Base-by-base conservation (phyloP, 2,888 invertebrate genomes). In the Scaptomyza polygonia region DNA sequence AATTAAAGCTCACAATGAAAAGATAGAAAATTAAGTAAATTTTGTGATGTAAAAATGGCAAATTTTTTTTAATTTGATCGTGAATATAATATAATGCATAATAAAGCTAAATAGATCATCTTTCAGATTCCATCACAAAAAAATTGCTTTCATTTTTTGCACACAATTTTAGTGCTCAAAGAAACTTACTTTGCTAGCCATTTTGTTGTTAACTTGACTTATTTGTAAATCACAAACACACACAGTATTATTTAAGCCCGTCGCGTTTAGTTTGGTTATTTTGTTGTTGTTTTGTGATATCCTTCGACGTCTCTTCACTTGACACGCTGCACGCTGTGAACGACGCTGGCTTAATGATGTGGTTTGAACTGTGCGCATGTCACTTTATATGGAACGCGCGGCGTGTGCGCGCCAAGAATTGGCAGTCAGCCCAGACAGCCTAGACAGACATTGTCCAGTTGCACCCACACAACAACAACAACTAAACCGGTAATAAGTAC, bases 181-280 rank as follows among this genome's bases (percentile, higher is more conserved):
- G 36, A 18, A 42, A 89, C 89, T 90, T 89, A 89, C 89, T 87
- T 88, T 86, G 69, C 65, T 79, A 69, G 89, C 82, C 90, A 89
- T 90, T 74, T 52, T 68, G 43, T 52, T 32, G 42, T 44, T 54
- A 16, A 48, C 18, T 65, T 48, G 51, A 7, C 12, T 65, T 27
- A 44, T 59, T 66, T 52, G 42, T 61, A 53, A 42, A 72, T 47
- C 68, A 65, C 69, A 56, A 67, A 36, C 34, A 48, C 48, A 34
- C 6, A 14, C 48, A 34, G 30, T 18, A 18, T 18, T 8, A n/a
- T 32, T 18, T 18, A 14, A 39, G 27, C 36, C 44, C 67, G 58
- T 16, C 67, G 58, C 67, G 76, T 9, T 53, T 58, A 7, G 0
- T 29, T 9, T n/a, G n/a, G 27, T 7, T 14, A 25, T 9, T 21